Evolutionary conservation across 2,888 invertebrate genomes (phyloP), one percentile per base, ranked within the genome.

Genomic region (Auanema sp.): DNA sequence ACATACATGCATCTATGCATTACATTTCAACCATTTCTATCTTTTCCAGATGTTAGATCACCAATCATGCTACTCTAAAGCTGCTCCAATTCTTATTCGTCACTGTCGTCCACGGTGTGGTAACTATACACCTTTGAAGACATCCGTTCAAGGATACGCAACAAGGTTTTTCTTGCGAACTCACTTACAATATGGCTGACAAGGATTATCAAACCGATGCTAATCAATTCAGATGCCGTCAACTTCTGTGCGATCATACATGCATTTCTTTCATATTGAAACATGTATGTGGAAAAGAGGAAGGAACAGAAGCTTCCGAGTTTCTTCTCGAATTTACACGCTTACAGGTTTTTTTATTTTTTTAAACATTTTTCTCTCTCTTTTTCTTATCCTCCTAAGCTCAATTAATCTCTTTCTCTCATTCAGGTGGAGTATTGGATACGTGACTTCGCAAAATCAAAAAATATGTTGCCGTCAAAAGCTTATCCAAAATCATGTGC

Each of bases 361-460:
- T 21, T 6, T 25, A 25, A 25, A 18, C 16, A 40, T 43, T 14
- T 14, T 56, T 33, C 18, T 56, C 8, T 10, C 6, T 56, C 16
- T 56, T 33, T 16, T 43, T 43, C 42, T 43, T 42, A 5, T 16
- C 33, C 23, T 54, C 10, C 23, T 25, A 10, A 25, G 40, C 41
- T 21, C 5, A 12, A 21, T 42, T n/a, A 40, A 24, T 33, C 10
- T 42, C 1, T 14, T 24, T n/a, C 23, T 44, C 41, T 21, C 10
- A 65, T 72, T 44, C 57, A 80, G 80, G 79, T 81, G n/a, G 76
- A 79, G 24, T 76, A 77, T 52, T 81, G 81, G 81, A 76, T 81
- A 61, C 64, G 73, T 49, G 81, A 82, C 53, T 71, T 72, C 18
- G 16, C 57, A 18, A 43, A 42, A 25, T 60, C 60, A 47, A 64